Percentiles rank a stretch among this genome's conserved stretches.
Evolutionary conservation across 2,888 invertebrate species (phyloP).

Genomic region (Hydrotaea cyrtoneurina): DNA sequence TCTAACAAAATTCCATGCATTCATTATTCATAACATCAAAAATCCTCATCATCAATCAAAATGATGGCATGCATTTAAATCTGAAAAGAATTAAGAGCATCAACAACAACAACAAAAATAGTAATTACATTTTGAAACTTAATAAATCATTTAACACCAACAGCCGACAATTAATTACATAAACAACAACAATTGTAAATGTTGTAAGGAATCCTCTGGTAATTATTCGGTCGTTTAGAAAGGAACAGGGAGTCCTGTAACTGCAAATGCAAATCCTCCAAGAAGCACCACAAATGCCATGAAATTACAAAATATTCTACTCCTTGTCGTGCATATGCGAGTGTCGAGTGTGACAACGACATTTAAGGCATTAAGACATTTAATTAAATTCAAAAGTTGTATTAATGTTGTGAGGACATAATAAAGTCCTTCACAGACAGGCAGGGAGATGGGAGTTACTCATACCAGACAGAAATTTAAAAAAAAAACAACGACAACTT

Average conservation of each 20-base stretch:
- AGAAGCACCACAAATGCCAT: not conserved
- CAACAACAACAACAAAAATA: not conserved
- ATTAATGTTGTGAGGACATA: not conserved
- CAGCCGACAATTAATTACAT: constrained; percentile 2
- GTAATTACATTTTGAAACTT: not conserved
- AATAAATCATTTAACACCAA: not conserved
- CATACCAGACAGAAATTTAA: not conserved
- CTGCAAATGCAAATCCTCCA: not conserved
- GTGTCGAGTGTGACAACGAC: not conserved
- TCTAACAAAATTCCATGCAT: not conserved
- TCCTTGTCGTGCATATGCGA: not conserved
- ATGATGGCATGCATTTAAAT: not conserved
- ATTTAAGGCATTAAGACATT: not conserved
- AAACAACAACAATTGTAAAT: not conserved
- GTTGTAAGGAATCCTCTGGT: not conserved
- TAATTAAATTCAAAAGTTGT: constrained; percentile 14
- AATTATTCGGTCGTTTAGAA: not conserved
- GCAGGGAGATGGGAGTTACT: not conserved
- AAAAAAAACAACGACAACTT: not conserved
- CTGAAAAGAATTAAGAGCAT: not conserved
- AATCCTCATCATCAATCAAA: not conserved
- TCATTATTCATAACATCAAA: not conserved
- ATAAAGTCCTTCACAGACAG: constrained; percentile 5
- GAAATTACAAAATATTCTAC: not conserved
- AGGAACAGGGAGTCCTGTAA: not conserved